These are phyloP conservation scores for Erebia palarica DNA, from an alignment of 2,888 invertebrate genomes.

Conservation along the genomic window DNA sequence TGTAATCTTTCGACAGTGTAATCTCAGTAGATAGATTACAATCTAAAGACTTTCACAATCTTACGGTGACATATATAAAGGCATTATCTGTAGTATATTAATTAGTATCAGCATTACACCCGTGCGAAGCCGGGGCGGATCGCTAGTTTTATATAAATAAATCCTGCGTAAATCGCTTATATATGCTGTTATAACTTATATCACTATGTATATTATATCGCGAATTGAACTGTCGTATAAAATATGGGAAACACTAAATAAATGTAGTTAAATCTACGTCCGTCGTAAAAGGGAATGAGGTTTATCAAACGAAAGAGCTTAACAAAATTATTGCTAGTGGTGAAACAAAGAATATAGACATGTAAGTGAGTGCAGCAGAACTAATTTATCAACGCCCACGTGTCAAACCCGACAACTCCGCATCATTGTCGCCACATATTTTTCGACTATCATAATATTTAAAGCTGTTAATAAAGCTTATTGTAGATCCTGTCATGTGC, in stretches of 20 bases:
- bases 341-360: constrained; percentile 32
- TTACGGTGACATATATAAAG: no score
- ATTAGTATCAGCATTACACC: no score
- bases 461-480: constrained; percentile 25
- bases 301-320: constrained; percentile 4
- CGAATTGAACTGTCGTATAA: no score
- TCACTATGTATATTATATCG: no score
- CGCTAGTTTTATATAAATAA: no score
- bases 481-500: constrained; percentile 12
- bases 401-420: constrained; percentile 26
- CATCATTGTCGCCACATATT: constrained; percentile 29
- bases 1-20: no score
- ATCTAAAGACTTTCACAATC: no score
- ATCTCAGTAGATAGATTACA: no score
- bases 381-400: constrained; percentile 41
- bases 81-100: no score
- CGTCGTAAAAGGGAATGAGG: neutral
- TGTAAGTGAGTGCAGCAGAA: constrained; percentile 38
- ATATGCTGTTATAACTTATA: no score
- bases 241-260: neutral
- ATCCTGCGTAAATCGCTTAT: no score
- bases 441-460: constrained; percentile 7
- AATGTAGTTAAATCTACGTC: neutral
- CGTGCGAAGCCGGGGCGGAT: no score
- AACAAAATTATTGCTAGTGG: constrained; percentile 32